A percentile compares a stretch with the other conserved stretches of the same genome.
Evolutionary conservation across 2,113 vertebrate species (phyloP).

Genomic region (Tetrao urogallus): DNA sequence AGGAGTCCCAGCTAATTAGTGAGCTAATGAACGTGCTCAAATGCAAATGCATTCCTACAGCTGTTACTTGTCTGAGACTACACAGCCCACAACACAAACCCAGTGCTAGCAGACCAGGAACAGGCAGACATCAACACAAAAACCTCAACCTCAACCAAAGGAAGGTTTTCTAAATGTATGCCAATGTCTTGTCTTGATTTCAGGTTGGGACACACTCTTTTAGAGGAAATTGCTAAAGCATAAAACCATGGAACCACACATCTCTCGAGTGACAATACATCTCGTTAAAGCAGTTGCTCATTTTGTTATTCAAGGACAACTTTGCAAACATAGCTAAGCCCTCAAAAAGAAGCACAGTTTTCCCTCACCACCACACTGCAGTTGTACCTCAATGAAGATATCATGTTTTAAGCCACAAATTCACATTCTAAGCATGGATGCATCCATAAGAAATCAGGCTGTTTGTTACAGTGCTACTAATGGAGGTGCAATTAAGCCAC

Average conservation of each 20-base stretch:
- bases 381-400: neutral
- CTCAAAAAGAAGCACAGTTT: neutral
- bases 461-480: neutral
- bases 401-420: neutral
- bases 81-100: neutral
- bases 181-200: neutral
- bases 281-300: neutral
- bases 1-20: neutral
- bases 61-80: neutral
- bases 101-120: fast-evolving
- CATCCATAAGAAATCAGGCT: neutral
- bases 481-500: neutral
- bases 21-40: neutral
- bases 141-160: neutral
- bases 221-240: neutral
- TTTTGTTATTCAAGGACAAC: neutral
- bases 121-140: fast-evolving
- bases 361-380: neutral
- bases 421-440: neutral
- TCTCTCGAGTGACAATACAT: neutral
- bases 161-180: neutral
- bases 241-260: neutral
- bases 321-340: neutral
- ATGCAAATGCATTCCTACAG: neutral
- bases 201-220: neutral